These are phyloP conservation scores for Cassiopea andromeda DNA, from an alignment of 30 jellyfish, hydroid and myxozoan species.

Conservation along the genomic window DNA sequence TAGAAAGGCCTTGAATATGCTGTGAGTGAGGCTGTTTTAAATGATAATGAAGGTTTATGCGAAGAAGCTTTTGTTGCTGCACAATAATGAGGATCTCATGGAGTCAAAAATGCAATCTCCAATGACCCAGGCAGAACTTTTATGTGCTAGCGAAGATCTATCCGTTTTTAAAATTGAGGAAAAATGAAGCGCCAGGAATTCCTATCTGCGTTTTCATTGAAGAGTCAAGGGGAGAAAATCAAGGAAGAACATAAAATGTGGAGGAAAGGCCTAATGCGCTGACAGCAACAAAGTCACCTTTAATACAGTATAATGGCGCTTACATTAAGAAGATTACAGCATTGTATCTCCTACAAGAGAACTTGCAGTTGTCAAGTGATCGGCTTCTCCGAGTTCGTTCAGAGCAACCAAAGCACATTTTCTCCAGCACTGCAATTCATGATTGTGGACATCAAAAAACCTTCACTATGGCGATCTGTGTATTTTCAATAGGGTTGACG, in stretches of 20 bases:
- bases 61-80: neutral
- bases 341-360: too few species aligned
- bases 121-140: too few species aligned
- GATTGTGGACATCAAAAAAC: constrained; percentile 30
- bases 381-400: constrained; percentile 51
- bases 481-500: constrained; percentile 51
- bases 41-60: constrained; percentile 13
- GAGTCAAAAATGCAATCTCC: neutral
- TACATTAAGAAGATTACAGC: too few species aligned
- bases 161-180: constrained; percentile 10
- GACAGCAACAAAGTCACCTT: constrained; percentile 13
- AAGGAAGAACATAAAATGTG: constrained; percentile 3
- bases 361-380: too few species aligned
- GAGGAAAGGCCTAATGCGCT: neutral
- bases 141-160: too few species aligned
- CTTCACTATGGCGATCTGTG: constrained; percentile 53
- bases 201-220: constrained; percentile 10
- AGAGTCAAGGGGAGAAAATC: neutral
- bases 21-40: constrained; percentile 42
- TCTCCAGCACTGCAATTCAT: constrained; percentile 23
- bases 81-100: neutral
- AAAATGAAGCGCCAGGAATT: constrained; percentile 14
- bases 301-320: constrained; percentile 32
- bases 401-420: constrained; percentile 49
- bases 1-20: constrained; percentile 24